Percentiles rank a stretch among this genome's conserved stretches.
phyloP scores from a whole-genome alignment of 92 coral and sea anemone species.

The Zoanthus sansibaricus region DNA sequence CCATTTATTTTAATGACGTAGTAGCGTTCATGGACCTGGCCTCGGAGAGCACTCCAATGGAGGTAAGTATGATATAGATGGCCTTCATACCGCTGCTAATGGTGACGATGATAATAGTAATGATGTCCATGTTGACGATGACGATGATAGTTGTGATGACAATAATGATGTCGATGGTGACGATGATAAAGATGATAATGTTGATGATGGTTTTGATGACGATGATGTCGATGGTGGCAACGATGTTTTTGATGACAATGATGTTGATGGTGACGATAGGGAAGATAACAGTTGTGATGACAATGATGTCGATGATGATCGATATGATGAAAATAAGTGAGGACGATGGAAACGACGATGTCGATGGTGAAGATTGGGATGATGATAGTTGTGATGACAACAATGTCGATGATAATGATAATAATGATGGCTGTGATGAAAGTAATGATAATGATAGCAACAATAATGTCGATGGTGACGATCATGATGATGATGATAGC shows the following conservation, averaged over 20 bases:
- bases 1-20: conserved; percentile 85
- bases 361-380: background rate
- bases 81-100: too few relatives aligned
- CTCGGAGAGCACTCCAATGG: conserved; percentile 91
- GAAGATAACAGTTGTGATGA: background rate
- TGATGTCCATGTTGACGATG: too few relatives aligned
- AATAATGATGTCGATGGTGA: background rate
- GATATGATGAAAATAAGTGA: background rate
- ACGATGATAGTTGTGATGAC: background rate
- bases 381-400: background rate
- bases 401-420: background rate
- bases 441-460: background rate
- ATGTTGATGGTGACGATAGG: background rate
- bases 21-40: conserved; percentile 86
- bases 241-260: background rate
- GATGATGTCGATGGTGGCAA: too few relatives aligned
- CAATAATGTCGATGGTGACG: background rate
- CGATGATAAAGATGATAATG: too few relatives aligned
- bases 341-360: background rate
- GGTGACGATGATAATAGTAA: too few relatives aligned
- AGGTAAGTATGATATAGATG: conserved; percentile 49
- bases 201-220: too few relatives aligned
- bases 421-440: background rate
- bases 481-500: background rate
- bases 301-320: background rate